Conservation (phyloP, 2,113 vertebrate species). For the Malaclemys terrapin region DNA sequence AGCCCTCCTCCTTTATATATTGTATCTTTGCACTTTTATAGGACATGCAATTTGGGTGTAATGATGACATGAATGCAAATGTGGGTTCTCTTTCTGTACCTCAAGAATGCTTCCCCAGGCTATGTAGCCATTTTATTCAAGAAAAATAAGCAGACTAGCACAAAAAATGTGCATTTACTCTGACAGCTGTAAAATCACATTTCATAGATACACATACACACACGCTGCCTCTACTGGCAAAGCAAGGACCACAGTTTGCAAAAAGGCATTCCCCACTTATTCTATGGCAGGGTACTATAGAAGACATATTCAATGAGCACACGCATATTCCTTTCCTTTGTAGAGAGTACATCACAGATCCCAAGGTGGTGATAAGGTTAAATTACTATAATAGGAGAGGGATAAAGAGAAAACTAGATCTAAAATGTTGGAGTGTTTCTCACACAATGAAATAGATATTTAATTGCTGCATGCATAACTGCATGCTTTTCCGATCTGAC, state of each 20-base stretch:
- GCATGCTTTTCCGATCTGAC: constrained; percentile 44
- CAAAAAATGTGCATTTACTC: constrained; percentile 9
- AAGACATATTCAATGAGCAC: constrained; percentile 21
- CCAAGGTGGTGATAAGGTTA: constrained; percentile 30
- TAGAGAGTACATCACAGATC: neutral
- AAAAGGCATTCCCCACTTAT: constrained; percentile 11
- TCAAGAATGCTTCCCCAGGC: constrained; percentile 27
- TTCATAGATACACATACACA: neutral
- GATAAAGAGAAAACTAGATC: constrained; percentile 17
- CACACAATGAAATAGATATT: constrained; percentile 45
- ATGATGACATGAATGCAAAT: neutral
- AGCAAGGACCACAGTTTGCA: neutral
- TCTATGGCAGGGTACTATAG: neutral
- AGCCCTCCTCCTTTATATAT: neutral
- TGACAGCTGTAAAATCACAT: constrained; percentile 53
- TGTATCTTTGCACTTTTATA: neutral
- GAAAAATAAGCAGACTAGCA: neutral
- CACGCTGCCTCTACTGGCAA: neutral
- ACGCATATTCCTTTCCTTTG: fast-evolving
- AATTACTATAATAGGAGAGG: constrained; percentile 41
- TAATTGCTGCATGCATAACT: constrained; percentile 39
- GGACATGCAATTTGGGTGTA: neutral
- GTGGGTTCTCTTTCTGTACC: neutral
- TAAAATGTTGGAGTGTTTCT: constrained; percentile 42
- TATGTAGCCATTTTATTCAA: neutral